Evolutionary conservation across 2,888 invertebrate species (phyloP).

Genomic region (Ceramica pisi): DNA sequence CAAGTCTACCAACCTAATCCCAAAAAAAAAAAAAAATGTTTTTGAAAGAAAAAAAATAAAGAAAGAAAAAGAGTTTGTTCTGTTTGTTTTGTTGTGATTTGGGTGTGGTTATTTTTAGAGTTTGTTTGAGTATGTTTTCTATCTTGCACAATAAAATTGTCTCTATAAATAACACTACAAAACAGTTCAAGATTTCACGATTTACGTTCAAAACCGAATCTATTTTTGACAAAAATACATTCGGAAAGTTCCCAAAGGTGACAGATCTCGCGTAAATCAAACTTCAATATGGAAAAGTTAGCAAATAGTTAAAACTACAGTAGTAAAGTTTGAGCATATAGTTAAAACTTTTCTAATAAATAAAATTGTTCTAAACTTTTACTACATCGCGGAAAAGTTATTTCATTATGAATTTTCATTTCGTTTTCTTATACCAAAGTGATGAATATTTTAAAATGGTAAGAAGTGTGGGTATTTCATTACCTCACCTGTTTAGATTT

Average conservation of each 20-base stretch:
- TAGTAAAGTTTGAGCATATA: conserved; percentile 58
- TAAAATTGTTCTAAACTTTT: conserved; percentile 65
- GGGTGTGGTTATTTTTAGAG: no score
- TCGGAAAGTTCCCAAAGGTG: conserved; percentile 35
- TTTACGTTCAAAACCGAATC: conserved; percentile 14
- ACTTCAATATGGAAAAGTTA: conserved; percentile 57
- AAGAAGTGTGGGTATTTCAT: neutral
- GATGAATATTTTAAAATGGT: conserved; percentile 34
- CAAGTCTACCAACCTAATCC: no score
- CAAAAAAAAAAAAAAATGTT: no score
- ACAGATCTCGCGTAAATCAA: conserved; percentile 60
- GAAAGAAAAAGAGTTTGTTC: no score
- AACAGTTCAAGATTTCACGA: neutral
- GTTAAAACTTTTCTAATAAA: conserved; percentile 68
- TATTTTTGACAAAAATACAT: conserved; percentile 28
- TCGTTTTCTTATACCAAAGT: conserved; percentile 38
- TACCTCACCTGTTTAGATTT: neutral
- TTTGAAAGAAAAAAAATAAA: no score
- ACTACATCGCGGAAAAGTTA: conserved; percentile 57
- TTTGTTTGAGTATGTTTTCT: no score
- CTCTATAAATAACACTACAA: conserved; percentile 1
- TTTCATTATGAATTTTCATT: conserved; percentile 65
- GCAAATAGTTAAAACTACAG: conserved; percentile 58
- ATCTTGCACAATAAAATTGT: no score
- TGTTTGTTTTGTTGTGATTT: no score